Percentiles rank a stretch among this genome's conserved stretches.
Conservation (phyloP, 2,888 invertebrate species). For the Tricholauxania praeusta region DNA sequence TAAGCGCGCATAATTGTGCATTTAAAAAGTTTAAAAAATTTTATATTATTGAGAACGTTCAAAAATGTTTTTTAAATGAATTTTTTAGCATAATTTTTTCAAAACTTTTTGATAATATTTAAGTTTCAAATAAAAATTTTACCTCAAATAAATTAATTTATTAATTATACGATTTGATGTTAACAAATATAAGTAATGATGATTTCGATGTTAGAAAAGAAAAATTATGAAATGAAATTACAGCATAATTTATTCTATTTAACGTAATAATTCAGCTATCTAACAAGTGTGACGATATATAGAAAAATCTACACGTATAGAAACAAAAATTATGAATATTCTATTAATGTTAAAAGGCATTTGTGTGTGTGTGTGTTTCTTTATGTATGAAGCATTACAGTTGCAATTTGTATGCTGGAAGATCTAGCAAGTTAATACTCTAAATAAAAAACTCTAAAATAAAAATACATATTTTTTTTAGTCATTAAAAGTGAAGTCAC, state of each 20-base stretch:
- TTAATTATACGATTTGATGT: too few species aligned
- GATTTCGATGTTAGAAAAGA: neutral
- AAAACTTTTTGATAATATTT: too few species aligned
- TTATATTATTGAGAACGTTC: too few species aligned
- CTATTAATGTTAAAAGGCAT: neutral
- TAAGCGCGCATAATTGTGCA: too few species aligned
- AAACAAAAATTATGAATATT: neutral
- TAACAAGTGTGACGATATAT: neutral
- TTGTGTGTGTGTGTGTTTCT: neutral
- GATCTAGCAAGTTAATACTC: too few species aligned
- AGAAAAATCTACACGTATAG: neutral
- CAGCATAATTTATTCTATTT: neutral
- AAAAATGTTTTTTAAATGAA: too few species aligned
- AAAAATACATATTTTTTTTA: too few species aligned
- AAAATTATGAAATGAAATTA: neutral
- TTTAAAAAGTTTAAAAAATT: too few species aligned
- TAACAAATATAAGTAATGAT: too few species aligned
- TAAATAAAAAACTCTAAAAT: too few species aligned
- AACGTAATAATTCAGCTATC: neutral
- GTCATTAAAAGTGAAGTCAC: too few species aligned
- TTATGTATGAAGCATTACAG: neutral
- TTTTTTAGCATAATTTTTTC: too few species aligned
- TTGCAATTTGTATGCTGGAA: neutral
- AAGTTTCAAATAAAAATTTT: neutral
- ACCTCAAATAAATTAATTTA: neutral